Evolutionary conservation across 2,113 vertebrate species (phyloP).

Genomic region (Gambusia holbrooki): DNA sequence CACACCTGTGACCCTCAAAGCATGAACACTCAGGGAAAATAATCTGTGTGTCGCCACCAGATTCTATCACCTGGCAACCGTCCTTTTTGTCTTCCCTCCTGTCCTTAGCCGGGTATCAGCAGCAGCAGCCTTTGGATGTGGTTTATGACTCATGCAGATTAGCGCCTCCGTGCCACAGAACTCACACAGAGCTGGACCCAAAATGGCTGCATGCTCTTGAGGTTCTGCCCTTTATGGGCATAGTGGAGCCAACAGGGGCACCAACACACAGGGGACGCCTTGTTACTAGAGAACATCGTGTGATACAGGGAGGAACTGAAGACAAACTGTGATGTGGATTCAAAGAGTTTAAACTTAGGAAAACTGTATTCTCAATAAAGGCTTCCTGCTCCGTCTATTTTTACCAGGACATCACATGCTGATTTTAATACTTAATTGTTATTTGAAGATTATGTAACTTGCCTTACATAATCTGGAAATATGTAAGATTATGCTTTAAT

Average conservation of each 20-base stretch:
- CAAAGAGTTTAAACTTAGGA: neutral
- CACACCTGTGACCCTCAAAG: constrained; percentile 34
- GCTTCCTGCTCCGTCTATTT: neutral
- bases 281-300: neutral
- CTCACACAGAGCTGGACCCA: constrained; percentile 5
- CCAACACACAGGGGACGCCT: neutral
- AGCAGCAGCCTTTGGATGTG: constrained; percentile 16
- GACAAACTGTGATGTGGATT: constrained; percentile 1
- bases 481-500: too few species aligned
- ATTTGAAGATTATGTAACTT: neutral
- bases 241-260: constrained; percentile 2
- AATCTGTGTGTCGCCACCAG: constrained; percentile 21
- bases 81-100: constrained; percentile 15
- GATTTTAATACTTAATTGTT: neutral
- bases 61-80: constrained; percentile 54
- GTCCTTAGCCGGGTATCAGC: constrained; percentile 33
- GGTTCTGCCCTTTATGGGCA: constrained; percentile 33
- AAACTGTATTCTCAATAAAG: neutral
- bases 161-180: constrained; percentile 7
- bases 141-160: constrained; percentile 49
- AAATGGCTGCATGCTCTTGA: constrained; percentile 66
- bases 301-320: neutral
- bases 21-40: constrained; percentile 16
- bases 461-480: too few species aligned
- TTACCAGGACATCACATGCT: neutral